Evolutionary conservation across 2,888 invertebrate species (phyloP).

Genomic region (Phasia obesa): DNA sequence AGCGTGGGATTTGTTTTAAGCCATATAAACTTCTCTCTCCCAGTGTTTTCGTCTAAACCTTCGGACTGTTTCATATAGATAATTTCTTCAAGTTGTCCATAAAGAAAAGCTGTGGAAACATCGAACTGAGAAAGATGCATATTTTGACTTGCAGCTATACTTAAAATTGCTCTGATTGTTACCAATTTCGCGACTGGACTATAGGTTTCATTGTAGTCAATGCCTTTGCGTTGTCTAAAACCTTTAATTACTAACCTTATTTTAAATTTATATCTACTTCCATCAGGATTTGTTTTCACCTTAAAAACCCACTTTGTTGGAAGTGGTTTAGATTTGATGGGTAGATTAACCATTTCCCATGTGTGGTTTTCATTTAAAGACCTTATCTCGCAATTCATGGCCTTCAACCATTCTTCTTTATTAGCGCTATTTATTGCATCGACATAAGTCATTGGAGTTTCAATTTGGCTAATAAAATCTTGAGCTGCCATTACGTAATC

Average conservation of each 20-base stretch:
- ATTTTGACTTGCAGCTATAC: slow-evolving; percentile 54
- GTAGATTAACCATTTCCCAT: slow-evolving; percentile 9
- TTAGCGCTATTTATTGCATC: background rate
- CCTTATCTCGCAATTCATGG: slow-evolving; percentile 68
- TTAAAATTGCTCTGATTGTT: slow-evolving; percentile 62
- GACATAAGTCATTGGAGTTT: background rate
- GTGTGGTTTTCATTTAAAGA: slow-evolving; percentile 11
- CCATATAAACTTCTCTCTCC: background rate
- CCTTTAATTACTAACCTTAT: slow-evolving; percentile 61
- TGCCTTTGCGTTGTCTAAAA: slow-evolving; percentile 65
- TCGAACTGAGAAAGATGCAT: background rate
- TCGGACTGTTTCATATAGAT: slow-evolving; percentile 54
- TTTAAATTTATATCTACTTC: slow-evolving; percentile 15
- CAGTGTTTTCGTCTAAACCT: background rate
- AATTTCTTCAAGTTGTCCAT: slow-evolving; percentile 24
- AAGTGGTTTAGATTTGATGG: background rate
- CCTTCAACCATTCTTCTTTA: slow-evolving; percentile 10
- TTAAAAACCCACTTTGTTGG: slow-evolving; percentile 8
- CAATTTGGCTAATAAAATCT: background rate
- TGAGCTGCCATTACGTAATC: background rate
- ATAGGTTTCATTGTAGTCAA: slow-evolving; percentile 69
- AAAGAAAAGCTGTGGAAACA: slow-evolving; percentile 5
- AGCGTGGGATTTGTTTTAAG: background rate
- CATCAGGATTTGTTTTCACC: slow-evolving; percentile 14
- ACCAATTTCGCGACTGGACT: slow-evolving; percentile 68